Evolutionary conservation across 2,797 vertebrate species (phyloP).

Genomic region (Sebastolobus altivelis): DNA sequence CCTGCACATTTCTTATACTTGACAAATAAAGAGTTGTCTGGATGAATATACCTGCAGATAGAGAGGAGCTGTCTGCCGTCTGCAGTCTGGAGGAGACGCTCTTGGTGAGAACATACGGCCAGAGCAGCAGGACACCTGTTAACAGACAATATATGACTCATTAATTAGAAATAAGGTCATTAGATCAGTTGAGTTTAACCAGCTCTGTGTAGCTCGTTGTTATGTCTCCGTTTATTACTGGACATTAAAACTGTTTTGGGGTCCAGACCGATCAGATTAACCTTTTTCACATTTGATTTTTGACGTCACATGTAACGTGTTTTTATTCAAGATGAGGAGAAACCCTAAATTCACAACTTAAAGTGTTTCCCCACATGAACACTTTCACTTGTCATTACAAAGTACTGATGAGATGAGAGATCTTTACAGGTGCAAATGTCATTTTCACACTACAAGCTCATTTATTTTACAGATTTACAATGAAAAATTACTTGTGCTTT

Average conservation of each 20-base stretch:
- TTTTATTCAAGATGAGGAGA: not conserved
- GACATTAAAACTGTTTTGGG: no score
- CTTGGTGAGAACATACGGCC: constrained; percentile 51
- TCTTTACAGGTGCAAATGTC: not conserved
- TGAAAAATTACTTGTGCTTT: not conserved
- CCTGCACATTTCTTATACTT: not conserved
- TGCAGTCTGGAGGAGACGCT: constrained; percentile 47
- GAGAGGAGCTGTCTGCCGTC: constrained; percentile 19
- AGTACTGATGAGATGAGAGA: not conserved
- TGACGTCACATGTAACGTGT: not conserved
- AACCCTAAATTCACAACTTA: not conserved
- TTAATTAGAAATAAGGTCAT: not conserved
- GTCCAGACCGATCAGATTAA: no score
- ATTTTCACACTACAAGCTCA: not conserved
- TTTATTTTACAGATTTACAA: not conserved
- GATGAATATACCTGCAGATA: constrained; percentile 63
- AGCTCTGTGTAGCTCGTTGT: not conserved
- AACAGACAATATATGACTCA: constrained; percentile 2
- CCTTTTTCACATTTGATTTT: not conserved
- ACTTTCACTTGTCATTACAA: not conserved
- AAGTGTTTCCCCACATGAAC: not conserved
- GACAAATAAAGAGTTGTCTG: not conserved
- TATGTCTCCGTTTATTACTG: no score
- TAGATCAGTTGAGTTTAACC: not conserved
- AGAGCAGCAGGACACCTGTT: constrained; percentile 72